A percentile compares a stretch with the other conserved stretches of the same genome.
Conservation (phyloP, 2,113 vertebrate species). For the Corythornis vintsioides region DNA sequence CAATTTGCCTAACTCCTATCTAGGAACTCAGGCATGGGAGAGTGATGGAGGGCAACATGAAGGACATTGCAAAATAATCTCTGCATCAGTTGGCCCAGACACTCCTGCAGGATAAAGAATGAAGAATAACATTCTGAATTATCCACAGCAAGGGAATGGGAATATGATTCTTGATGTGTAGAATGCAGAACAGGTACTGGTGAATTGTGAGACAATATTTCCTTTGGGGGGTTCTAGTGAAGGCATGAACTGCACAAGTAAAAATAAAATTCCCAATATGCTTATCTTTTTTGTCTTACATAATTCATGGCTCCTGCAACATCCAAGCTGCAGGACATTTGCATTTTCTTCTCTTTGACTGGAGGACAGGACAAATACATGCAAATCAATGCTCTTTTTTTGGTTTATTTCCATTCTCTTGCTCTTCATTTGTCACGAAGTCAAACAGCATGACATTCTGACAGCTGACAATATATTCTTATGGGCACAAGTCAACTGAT, state of each 20-base stretch:
- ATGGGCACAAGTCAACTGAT: background rate
- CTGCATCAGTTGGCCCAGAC: background rate
- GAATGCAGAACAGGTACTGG: background rate
- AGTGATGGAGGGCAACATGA: background rate
- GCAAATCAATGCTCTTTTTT: constrained; percentile 9
- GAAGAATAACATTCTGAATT: background rate
- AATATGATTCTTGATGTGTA: background rate
- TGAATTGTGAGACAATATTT: background rate
- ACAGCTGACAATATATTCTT: background rate
- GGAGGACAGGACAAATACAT: constrained; percentile 9
- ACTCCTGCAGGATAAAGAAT: background rate
- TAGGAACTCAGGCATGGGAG: background rate
- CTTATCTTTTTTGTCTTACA: background rate
- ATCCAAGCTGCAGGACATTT: background rate
- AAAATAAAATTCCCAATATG: background rate
- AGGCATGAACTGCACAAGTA: background rate
- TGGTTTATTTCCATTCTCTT: background rate
- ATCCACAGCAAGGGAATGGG: background rate
- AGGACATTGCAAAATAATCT: background rate
- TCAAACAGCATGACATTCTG: constrained; percentile 13
- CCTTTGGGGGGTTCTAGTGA: background rate
- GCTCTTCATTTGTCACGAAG: constrained; percentile 18
- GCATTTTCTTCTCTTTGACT: constrained; percentile 20
- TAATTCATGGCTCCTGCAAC: background rate
- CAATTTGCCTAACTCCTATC: background rate